Evolutionary conservation across 2,797 vertebrate species (phyloP).

Genomic region (Mormyrops boulengeri): DNA sequence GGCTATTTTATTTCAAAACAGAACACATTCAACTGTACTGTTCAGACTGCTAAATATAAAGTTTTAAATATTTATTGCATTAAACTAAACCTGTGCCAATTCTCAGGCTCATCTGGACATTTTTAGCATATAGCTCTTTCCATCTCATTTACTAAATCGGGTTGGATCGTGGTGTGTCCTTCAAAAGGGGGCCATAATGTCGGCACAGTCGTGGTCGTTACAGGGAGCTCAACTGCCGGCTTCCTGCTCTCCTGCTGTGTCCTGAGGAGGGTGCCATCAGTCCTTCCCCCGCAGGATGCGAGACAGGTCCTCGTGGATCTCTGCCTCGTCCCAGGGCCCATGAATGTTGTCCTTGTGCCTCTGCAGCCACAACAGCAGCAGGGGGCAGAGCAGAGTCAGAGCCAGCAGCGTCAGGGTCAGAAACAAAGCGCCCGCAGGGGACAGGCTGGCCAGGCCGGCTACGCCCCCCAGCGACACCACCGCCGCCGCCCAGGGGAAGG

Average conservation of each 20-base stretch:
- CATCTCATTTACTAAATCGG: neutral
- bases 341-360: conserved; percentile 96
- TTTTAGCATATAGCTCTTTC: neutral
- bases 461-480: conserved; percentile 70
- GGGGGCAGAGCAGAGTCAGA: conserved; percentile 79
- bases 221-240: neutral
- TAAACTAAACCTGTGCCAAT: neutral
- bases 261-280: neutral
- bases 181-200: neutral
- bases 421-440: conserved; percentile 69
- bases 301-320: conserved; percentile 89
- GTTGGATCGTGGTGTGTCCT: neutral
- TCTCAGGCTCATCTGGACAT: neutral
- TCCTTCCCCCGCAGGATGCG: conserved; percentile 60
- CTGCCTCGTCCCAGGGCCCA: conserved; percentile 95
- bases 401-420: conserved; percentile 68
- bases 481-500: conserved; percentile 69
- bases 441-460: conserved; percentile 64
- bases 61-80: neutral
- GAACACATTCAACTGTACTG: neutral
- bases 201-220: neutral
- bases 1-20: neutral
- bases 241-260: neutral
- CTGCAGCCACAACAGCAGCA: conserved; percentile 80
- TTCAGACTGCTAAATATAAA: neutral